phyloP scores from a whole-genome alignment of 2,888 invertebrate genomes.

The Agonopterix alstromeriana region DNA sequence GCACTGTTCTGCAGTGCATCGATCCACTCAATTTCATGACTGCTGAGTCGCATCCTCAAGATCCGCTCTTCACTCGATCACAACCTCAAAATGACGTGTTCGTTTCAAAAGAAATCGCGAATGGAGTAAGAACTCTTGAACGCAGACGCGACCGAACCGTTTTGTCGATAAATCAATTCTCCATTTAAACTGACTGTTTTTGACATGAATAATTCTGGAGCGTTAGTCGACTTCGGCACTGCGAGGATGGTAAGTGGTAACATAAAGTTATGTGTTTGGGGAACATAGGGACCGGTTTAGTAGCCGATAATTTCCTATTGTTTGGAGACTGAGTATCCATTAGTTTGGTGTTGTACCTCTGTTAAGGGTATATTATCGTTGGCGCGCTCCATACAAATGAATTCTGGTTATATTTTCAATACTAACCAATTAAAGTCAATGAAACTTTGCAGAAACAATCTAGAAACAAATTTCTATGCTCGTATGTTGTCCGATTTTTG shows the following conservation, averaged over 20 bases:
- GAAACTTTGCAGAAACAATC: no score
- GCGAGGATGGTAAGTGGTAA: slow-evolving; percentile 14
- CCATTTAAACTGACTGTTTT: slow-evolving; percentile 24
- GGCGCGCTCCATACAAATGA: no score
- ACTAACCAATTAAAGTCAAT: no score
- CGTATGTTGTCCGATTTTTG: no score
- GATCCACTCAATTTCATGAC: no score
- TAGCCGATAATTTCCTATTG: neutral
- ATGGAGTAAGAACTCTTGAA: slow-evolving; percentile 13
- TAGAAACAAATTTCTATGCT: no score
- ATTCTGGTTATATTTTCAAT: no score
- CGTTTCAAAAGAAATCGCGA: neutral
- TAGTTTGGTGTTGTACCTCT: no score
- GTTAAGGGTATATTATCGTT: no score
- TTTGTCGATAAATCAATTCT: slow-evolving; percentile 21
- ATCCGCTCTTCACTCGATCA: no score
- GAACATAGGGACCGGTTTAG: slow-evolving; percentile 3
- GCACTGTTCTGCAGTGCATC: no score
- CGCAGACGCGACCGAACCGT: slow-evolving; percentile 5
- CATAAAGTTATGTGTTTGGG: slow-evolving; percentile 9
- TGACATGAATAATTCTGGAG: slow-evolving; percentile 25
- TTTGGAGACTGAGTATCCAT: neutral
- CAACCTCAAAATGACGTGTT: neutral
- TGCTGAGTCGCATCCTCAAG: no score
- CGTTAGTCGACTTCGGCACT: slow-evolving; percentile 11